Conservation (phyloP, 2,113 vertebrate species). For the Lophius piscatorius region DNA sequence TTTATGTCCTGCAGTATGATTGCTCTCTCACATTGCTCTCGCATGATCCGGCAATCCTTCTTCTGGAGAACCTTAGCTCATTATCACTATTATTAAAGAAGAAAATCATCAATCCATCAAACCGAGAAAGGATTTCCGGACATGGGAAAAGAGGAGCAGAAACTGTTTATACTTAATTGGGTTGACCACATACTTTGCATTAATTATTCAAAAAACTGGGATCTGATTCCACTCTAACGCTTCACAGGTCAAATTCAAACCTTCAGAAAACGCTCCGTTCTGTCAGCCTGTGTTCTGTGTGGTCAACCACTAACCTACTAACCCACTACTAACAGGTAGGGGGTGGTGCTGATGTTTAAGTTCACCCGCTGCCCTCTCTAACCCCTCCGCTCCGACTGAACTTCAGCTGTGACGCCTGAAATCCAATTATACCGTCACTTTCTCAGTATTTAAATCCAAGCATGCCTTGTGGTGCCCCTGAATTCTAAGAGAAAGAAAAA, state of each 20-base stretch:
- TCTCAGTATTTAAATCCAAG: slow-evolving; percentile 29
- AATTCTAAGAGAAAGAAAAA: too few relatives aligned
- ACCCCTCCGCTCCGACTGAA: slow-evolving; percentile 22
- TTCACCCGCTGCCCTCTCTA: slow-evolving; percentile 51
- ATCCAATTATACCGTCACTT: slow-evolving; percentile 2
- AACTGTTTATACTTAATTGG: slow-evolving; percentile 29
- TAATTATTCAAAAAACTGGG: neutral
- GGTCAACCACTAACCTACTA: slow-evolving; percentile 52
- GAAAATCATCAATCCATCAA: neutral
- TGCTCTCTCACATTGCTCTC: slow-evolving; percentile 50
- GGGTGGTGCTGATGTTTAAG: slow-evolving; percentile 54
- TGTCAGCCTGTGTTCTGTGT: slow-evolving; percentile 37
- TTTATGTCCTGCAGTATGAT: slow-evolving; percentile 47
- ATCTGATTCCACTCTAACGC: slow-evolving; percentile 2
- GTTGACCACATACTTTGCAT: slow-evolving; percentile 55
- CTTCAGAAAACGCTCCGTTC: neutral
- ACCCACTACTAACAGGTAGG: slow-evolving; percentile 42
- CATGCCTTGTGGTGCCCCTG: slow-evolving; percentile 28
- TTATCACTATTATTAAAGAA: slow-evolving; percentile 4
- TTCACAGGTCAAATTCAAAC: slow-evolving; percentile 6
- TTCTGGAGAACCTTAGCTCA: slow-evolving; percentile 8
- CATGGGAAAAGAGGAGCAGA: slow-evolving; percentile 21
- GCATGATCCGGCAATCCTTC: slow-evolving; percentile 66
- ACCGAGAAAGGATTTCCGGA: slow-evolving; percentile 62
- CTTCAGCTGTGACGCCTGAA: neutral